Evolutionary conservation across 2,113 vertebrate genomes (phyloP), one percentile per base, ranked within the genome.

Genomic region (Sarotherodon lohbergeri): DNA sequence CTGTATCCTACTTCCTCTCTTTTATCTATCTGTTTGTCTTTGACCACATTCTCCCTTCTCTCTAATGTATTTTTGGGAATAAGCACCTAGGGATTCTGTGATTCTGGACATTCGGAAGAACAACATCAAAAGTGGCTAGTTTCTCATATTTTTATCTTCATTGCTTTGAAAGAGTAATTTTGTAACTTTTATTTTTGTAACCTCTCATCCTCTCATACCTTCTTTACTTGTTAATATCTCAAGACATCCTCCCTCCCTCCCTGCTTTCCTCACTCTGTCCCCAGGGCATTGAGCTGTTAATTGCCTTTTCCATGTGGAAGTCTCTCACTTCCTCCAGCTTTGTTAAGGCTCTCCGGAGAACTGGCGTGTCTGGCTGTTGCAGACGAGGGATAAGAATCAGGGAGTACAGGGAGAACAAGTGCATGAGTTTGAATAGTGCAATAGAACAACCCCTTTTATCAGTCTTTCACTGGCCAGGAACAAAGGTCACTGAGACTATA

Each of bases 231-330:
- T 81, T 87, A 79, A 79, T 88, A 90, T 91, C 89, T 90, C 55
- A 46, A 76, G 86, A 89, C 89, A 36, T 54, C 59, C 89, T 83
- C 84, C 61, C 61, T 86, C 52, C 43, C 79, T 56, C 61, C 81
- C 79, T 84, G 66, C 76, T 56, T 78, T 76, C 56, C 80, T 55
- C 12, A 2, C 88, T 90, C 76, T 29, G 50, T 90, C 92, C 92
- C 92, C 41, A 27, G 84, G 89, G 95, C 80, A 89, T 84, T 90
- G 78, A 91, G 89, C 86, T 92, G 91, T 94, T 95, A 95, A 95
- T 95, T 95, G 93, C 94, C 89, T 95, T 93, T 91, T 94, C 90
- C 94, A 86, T 73, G 88, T 90, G 90, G 93, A 96, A 91, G 81
- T 94, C 91, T 94, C 90, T 89, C 68, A 89, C 90, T 93, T 90